A percentile compares a stretch with the other conserved stretches of the same genome.
Evolutionary conservation across 2,797 vertebrate genomes (phyloP).

Genomic region (Tenualosa thibaudeaui): DNA sequence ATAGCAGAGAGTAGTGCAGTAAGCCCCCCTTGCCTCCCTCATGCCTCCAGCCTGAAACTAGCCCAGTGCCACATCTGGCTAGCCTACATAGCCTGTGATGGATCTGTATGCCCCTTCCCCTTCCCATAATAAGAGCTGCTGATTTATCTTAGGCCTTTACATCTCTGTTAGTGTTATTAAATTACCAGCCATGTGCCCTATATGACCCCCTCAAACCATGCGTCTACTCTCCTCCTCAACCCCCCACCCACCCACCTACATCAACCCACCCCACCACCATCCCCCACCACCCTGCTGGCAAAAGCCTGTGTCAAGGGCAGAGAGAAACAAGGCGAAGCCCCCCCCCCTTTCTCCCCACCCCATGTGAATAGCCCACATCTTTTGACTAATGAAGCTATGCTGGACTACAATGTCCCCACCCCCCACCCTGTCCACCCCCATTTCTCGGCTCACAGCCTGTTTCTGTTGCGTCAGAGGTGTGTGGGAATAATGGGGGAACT

Average conservation of each 20-base stretch:
- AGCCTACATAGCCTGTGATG: not conserved
- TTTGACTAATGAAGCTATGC: constrained; percentile 20
- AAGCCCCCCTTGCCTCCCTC: not conserved
- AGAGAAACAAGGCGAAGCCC: not conserved
- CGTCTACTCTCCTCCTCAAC: not conserved
- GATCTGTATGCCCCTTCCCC: not conserved
- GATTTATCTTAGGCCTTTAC: constrained; percentile 20
- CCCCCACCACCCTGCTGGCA: not conserved
- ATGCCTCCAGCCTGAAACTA: not conserved
- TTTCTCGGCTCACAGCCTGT: not conserved
- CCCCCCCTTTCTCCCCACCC: not conserved
- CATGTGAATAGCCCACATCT: constrained; percentile 9
- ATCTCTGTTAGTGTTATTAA: constrained; percentile 28
- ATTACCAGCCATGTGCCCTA: not conserved
- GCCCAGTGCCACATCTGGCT: not conserved
- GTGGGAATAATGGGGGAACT: not conserved
- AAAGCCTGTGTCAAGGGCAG: not conserved
- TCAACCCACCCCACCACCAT: not conserved
- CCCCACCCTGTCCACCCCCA: not conserved
- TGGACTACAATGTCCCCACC: not conserved
- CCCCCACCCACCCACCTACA: not conserved
- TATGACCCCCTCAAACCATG: not conserved
- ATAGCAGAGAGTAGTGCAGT: not conserved
- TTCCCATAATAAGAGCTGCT: not conserved
- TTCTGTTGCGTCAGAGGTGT: constrained; percentile 8